phyloP scores from a whole-genome alignment of 2,888 invertebrate species.

The Himalopsyche tibetana region DNA sequence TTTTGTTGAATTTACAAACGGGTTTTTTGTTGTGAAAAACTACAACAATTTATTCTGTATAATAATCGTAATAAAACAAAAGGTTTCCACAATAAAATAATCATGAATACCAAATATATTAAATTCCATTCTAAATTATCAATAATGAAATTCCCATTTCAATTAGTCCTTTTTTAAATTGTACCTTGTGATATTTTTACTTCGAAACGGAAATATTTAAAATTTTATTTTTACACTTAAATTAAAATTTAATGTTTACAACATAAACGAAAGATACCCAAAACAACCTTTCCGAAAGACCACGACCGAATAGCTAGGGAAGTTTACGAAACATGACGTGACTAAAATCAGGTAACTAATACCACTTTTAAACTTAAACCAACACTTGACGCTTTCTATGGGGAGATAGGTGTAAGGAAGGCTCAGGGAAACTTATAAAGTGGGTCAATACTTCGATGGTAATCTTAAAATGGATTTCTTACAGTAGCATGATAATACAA shows the following conservation, averaged over 20 bases:
- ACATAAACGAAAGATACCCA: neutral
- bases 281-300: neutral
- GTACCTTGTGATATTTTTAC: neutral
- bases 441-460: neutral
- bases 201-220: neutral
- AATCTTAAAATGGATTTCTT: neutral
- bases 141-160: no score
- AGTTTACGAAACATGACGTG: constrained; percentile 9
- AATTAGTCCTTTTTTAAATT: no score
- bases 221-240: no score
- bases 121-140: no score
- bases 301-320: neutral
- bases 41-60: no score
- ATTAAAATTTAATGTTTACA: neutral
- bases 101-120: no score
- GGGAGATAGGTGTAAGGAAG: neutral
- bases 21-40: no score
- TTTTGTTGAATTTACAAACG: no score
- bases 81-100: no score
- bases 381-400: neutral
- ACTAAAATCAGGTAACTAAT: neutral
- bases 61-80: no score
- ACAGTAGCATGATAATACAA: no score
- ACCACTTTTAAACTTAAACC: neutral
- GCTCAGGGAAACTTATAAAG: neutral